Base-by-base conservation (phyloP, 2,797 vertebrate genomes). In the Macroramphosus scolopax region DNA sequence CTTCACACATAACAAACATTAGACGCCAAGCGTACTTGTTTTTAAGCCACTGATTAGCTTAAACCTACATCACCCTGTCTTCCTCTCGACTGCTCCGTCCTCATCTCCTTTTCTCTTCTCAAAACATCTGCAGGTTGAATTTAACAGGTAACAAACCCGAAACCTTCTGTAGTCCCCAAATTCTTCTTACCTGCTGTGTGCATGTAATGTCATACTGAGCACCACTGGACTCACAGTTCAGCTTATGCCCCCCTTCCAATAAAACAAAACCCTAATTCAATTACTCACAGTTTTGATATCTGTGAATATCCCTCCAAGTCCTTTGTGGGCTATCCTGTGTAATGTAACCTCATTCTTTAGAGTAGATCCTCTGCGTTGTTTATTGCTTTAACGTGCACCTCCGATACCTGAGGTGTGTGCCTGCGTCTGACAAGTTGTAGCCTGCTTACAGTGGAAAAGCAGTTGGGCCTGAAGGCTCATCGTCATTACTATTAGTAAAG, bases 351-450 rank as follows among this genome's bases (percentile, higher is more conserved):
- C 48, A 58, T 41, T 26, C 33, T 34, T 20, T 26, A 0, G 3
- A n/a, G 42, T 6, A 12, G 25, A 5, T 31, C 15, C 7, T 31
- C 20, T 14, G 14, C 34, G 42, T 20, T 48, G 18, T 30, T 37
- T 15, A 8, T 22, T 9, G 22, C 33, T 49, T 34, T 22, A 47
- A 13, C 39, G 44, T 1, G 0, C 20, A 4, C 33, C 9, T 18
- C 2, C 49, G 20, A 34, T 38, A 34, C 24, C 22, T 40, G 22
- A 24, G 59, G 52, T 44, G 49, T 50, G 38, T 29, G 5, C n/a
- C n/a, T 31, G 12, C 29, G 24, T 35, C 42, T 36, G 40, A 53
- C 82, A 63, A 71, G 82, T 43, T 68, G 44, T 0, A 38, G 64
- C 83, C 17, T 79, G 80, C 29, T 31, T 1, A 4, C 4, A 22